Percentiles rank a stretch among this genome's conserved stretches.
phyloP scores from a whole-genome alignment of 2,797 vertebrate species.

The Pyrocephalus nanus region DNA sequence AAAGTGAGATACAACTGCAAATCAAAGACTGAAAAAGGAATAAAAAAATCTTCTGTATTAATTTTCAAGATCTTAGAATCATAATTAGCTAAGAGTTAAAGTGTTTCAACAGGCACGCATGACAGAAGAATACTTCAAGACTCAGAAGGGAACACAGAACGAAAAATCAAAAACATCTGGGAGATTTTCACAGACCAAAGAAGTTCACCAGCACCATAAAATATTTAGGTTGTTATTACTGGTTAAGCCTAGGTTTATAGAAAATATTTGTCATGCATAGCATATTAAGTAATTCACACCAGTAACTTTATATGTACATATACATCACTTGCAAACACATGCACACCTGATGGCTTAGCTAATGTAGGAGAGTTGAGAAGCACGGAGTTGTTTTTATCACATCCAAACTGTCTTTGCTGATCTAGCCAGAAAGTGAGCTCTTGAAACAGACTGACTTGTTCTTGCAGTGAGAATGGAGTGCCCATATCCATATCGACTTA shows the following conservation, averaged over 20 bases:
- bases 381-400: neutral
- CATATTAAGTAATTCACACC: neutral
- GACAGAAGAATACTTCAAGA: neutral
- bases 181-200: neutral
- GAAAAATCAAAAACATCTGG: slow-evolving; percentile 34
- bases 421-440: neutral
- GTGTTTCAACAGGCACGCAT: neutral
- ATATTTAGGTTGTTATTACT: slow-evolving; percentile 27
- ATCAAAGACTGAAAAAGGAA: neutral
- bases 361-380: neutral
- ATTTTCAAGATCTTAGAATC: neutral
- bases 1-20: neutral
- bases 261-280: slow-evolving; percentile 19
- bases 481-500: neutral
- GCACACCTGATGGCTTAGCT: neutral
- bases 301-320: neutral
- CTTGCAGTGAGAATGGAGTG: neutral
- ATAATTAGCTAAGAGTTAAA: neutral
- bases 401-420: neutral
- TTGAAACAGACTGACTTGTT: neutral
- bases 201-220: slow-evolving; percentile 42
- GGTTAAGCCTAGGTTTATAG: slow-evolving; percentile 46
- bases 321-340: neutral
- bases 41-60: neutral
- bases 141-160: slow-evolving; percentile 16